Conservation (phyloP, 2,797 vertebrate species). For the Intellagama lesueurii region DNA sequence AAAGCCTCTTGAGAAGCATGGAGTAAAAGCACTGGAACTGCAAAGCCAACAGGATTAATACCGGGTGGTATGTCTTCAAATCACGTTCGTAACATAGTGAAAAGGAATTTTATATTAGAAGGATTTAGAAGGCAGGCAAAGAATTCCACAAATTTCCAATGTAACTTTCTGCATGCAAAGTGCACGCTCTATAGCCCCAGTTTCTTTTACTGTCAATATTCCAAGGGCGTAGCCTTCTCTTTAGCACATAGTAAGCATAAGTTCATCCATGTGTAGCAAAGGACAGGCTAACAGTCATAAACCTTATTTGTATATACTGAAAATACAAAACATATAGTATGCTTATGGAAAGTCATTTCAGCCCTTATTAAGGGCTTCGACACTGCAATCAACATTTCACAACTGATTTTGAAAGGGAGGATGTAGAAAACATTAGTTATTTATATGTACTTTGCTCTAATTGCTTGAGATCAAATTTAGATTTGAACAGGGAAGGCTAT, state of each 20-base stretch:
- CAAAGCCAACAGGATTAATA: conserved; percentile 67
- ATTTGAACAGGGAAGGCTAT: neutral
- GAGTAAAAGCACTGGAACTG: conserved; percentile 47
- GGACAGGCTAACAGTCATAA: neutral
- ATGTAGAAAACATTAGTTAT: neutral
- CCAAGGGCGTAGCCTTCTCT: neutral
- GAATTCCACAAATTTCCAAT: conserved; percentile 55
- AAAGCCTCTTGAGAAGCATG: conserved; percentile 63
- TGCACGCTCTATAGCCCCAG: neutral
- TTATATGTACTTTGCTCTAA: neutral
- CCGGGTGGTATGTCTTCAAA: conserved; percentile 72
- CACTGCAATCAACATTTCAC: neutral
- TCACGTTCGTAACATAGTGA: conserved; percentile 66
- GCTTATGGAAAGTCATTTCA: neutral
- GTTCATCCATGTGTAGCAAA: neutral
- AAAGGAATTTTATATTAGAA: conserved; percentile 65
- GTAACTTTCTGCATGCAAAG: neutral
- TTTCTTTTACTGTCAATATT: neutral
- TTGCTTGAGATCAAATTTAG: neutral
- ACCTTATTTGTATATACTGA: neutral
- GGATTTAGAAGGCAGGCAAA: conserved; percentile 30
- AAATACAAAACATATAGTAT: neutral
- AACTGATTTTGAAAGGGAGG: neutral
- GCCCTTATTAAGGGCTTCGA: neutral
- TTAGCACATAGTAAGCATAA: neutral